Conservation (phyloP, 92 coral and sea anemone species). For the Porites rus region DNA sequence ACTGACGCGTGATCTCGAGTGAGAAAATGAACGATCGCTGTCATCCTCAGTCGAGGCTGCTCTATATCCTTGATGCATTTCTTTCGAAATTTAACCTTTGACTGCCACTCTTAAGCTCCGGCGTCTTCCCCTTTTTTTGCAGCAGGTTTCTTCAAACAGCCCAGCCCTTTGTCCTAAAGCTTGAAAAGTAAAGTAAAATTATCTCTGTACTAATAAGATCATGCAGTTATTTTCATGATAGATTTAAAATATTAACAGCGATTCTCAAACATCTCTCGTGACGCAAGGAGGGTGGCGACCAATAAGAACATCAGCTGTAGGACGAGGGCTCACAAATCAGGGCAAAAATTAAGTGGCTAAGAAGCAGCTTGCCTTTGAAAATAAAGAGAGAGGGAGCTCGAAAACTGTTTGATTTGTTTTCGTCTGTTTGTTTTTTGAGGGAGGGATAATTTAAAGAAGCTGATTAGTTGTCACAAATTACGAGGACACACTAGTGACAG, state of each 20-base stretch:
- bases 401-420: background rate
- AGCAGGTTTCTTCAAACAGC: background rate
- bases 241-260: constrained; percentile 38
- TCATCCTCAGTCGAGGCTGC: constrained; percentile 35
- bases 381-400: background rate
- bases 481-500: background rate
- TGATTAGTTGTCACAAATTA: background rate
- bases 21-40: constrained; percentile 19
- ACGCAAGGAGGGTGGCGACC: constrained; percentile 5
- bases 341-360: background rate
- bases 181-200: background rate
- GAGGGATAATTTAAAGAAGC: background rate
- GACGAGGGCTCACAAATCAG: background rate
- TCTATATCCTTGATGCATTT: constrained; percentile 36
- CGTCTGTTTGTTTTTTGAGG: background rate
- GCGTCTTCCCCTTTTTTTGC: background rate
- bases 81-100: background rate
- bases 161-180: constrained; percentile 7
- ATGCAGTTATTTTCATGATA: constrained; percentile 25
- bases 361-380: background rate
- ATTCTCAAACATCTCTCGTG: constrained; percentile 28
- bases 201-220: constrained; percentile 35
- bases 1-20: constrained; percentile 47
- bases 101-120: background rate
- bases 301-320: background rate